Evolutionary conservation across 2,113 vertebrate species (phyloP).

Genomic region (Mungos mungo): DNA sequence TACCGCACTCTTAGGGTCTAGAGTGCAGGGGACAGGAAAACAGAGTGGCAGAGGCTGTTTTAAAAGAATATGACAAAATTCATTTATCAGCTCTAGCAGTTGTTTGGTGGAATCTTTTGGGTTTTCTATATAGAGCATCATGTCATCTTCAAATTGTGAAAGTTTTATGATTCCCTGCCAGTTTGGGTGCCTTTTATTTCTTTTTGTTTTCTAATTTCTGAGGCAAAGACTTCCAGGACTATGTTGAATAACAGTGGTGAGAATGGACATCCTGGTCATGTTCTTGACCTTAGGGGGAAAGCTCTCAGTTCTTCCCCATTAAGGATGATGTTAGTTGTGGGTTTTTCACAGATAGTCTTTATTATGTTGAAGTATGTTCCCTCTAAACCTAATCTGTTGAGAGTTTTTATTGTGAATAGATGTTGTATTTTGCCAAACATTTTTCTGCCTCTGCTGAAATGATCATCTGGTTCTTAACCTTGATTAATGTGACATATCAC

Average conservation of each 20-base stretch:
- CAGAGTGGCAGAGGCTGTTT: neutral
- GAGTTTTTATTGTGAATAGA: neutral
- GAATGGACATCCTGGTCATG: neutral
- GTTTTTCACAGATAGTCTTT: neutral
- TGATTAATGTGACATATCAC: neutral
- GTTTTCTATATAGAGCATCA: neutral
- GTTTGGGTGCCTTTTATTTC: neutral
- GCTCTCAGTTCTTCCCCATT: neutral
- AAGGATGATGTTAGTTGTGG: neutral
- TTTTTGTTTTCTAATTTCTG: neutral
- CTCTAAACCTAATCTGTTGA: neutral
- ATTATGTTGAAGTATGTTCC: neutral
- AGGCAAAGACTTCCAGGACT: neutral
- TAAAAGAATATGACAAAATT: neutral
- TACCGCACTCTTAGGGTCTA: neutral
- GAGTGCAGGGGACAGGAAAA: neutral
- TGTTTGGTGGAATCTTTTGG: neutral
- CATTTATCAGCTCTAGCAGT: neutral
- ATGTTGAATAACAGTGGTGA: neutral
- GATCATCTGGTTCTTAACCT: neutral
- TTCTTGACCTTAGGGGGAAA: neutral
- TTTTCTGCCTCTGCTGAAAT: neutral
- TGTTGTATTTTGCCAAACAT: neutral
- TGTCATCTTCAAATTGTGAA: neutral
- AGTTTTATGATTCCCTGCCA: neutral